Evolutionary conservation across 2,797 vertebrate species (phyloP).

Genomic region (Chanos chanos): DNA sequence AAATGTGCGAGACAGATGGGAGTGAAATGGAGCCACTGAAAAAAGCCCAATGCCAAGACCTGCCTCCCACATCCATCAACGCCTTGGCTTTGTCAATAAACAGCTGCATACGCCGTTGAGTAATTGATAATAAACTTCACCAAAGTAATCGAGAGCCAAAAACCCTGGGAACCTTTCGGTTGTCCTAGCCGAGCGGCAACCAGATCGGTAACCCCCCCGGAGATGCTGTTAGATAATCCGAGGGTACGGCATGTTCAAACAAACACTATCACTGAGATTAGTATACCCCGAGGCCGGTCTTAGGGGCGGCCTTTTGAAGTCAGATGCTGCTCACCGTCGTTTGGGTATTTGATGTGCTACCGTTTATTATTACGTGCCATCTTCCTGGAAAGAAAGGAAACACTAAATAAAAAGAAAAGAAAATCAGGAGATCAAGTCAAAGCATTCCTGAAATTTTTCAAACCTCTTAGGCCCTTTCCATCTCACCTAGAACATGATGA

Average conservation of each 20-base stretch:
- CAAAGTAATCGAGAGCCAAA: neutral
- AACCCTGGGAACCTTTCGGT: neutral
- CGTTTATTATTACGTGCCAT: neutral
- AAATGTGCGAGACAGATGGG: constrained; percentile 34
- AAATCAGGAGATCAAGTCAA: constrained; percentile 2
- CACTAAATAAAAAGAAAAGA: neutral
- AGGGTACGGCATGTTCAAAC: neutral
- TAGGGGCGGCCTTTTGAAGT: neutral
- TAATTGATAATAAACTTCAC: constrained; percentile 19
- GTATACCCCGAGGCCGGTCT: neutral
- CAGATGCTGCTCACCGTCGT: neutral
- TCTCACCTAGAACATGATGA: too few relatives aligned
- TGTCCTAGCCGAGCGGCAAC: neutral
- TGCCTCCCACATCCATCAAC: constrained; percentile 12
- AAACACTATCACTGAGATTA: neutral
- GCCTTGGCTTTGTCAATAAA: constrained; percentile 29
- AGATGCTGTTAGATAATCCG: neutral
- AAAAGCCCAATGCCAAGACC: constrained; percentile 12
- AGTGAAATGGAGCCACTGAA: constrained; percentile 6
- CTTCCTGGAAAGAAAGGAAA: neutral
- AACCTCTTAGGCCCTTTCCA: neutral
- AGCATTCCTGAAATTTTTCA: constrained; percentile 13
- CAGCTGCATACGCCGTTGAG: constrained; percentile 23
- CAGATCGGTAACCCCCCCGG: neutral
- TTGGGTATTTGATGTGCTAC: neutral